Conservation (phyloP, 53 echinoderm and acorn worm species). For the Mesocentrotus franciscanus region DNA sequence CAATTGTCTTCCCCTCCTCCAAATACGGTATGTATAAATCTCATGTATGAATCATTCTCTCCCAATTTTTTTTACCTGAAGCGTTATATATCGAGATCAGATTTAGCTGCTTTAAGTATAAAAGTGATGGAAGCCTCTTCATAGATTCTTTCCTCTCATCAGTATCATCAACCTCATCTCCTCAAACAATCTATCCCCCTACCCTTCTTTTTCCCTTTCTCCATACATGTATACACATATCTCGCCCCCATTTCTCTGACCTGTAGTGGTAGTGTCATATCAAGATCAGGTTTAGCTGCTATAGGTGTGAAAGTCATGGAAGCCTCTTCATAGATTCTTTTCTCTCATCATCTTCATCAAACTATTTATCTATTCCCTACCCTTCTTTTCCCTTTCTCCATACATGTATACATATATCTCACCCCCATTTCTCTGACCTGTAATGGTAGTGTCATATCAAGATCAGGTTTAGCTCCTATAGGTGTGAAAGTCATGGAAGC, state of each 20-base stretch:
- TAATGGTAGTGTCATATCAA: constrained; percentile 67
- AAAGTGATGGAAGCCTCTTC: constrained; percentile 68
- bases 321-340: constrained; percentile 2
- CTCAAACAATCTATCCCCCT: background rate
- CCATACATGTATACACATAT: background rate
- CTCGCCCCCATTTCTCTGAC: background rate
- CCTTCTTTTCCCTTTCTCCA: background rate
- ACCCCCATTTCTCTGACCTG: background rate
- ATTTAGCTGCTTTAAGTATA: constrained; percentile 68
- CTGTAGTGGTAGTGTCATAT: constrained; percentile 65
- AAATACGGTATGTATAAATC: no score
- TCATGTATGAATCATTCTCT: no score
- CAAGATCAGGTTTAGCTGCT: constrained; percentile 71
- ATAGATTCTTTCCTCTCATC: background rate
- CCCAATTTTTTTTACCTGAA: constrained; percentile 3
- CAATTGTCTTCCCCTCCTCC: no score
- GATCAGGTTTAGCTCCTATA: constrained; percentile 70
- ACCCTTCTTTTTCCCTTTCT: background rate
- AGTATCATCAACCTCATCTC: no score
- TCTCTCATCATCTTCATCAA: background rate
- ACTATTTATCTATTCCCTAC: background rate
- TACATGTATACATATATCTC: no score
- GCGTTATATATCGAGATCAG: constrained; percentile 68
- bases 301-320: constrained; percentile 74
- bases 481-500: constrained; percentile 77